Evolutionary conservation across 1,140 invertebrate genomes (phyloP), one percentile per base, ranked within the genome.

Genomic region (Drosophila pallidifrons): DNA sequence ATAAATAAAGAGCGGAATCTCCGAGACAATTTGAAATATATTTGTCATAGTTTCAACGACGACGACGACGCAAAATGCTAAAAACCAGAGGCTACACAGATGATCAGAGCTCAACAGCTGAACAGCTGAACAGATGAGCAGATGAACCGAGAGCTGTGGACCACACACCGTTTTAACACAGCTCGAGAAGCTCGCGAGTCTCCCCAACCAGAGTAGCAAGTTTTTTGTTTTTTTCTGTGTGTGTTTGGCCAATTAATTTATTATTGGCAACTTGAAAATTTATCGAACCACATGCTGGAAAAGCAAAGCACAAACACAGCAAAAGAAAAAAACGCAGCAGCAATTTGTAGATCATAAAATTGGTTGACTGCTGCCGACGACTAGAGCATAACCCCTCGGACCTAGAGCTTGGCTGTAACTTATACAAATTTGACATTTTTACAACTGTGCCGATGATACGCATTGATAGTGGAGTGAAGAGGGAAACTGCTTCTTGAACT

Each of bases 351-450:
- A 88, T 88, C 85, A 88, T 88, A 83, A 88, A 88, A 80, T 64
- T 63, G 60, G 61, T 55, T 61, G 57, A 75, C 52, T 71, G 60
- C 58, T 54, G 58, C 57, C 41, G 38, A 54, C 74, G 7, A 20
- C 16, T 49, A 25, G 10, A 20, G 16, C 8, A 25, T n/a, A 25
- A 25, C 6, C 20, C 47, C 47, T 10, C 46, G 30, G 30, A 16
- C 13, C 55, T 38, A 35, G 5, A 46, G 51, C 43, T 32, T 20
- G 55, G 68, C 47, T 70, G 80, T 90, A 91, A 88, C 80, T 90
- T 88, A 79, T 64, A 82, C 82, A 90, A 91, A 90, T 91, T 91
- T 90, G 87, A 91, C 82, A 82, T 75, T 88, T 90, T 91, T 87
- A 90, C 87, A 75, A 66, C 82, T 58, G 47, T 11, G 5, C 43